Evolutionary conservation across 1,140 invertebrate genomes (phyloP), one percentile per base, ranked within the genome.

Genomic region (Tribolium madens): DNA sequence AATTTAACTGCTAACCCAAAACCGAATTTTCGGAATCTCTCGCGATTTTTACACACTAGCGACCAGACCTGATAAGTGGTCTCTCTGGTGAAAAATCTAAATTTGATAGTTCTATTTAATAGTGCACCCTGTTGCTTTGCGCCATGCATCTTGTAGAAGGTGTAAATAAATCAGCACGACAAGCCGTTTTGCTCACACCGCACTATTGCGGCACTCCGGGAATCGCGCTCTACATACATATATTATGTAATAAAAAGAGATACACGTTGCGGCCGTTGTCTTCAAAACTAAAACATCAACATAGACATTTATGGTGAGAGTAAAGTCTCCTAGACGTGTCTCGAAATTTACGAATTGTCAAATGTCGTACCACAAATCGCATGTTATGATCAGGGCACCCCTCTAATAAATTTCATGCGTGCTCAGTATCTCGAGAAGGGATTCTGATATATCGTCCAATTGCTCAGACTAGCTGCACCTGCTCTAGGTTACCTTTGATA

Each of bases 121-220:
- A 73, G 26, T 42, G 14, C 73, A 75, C 33, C 33, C 73, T 60
- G 53, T 75, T 76, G 64, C 68, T 70, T 60, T 76, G 13, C 50
- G 15, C 64, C 75, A 70, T 70, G 60, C 42, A 76, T 70, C 75
- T 71, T 76, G 42, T 69, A 76, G 50, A 53, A 76, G 21, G 33
- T 76, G 33, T 60, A 76, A 76, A 71, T 75, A 75, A 75, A 75
- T 75, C 57, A 75, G 47, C 17, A 31, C 42, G 73, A 75, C 60
- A 52, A 75, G 21, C 48, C 17, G 42, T 68, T 75, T 50, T 68
- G 48, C 42, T 68, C 73, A 14, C 73, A 75, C 73, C 21, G 26
- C 57, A 26, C 57, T 64, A 64, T 64, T 64, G 57, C 57, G 26
- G 57, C 57, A 64, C 57, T 64, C 57, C 57, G 57, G 26, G 57